Conservation (phyloP, 2,797 vertebrate species). For the Alauda arvensis region DNA sequence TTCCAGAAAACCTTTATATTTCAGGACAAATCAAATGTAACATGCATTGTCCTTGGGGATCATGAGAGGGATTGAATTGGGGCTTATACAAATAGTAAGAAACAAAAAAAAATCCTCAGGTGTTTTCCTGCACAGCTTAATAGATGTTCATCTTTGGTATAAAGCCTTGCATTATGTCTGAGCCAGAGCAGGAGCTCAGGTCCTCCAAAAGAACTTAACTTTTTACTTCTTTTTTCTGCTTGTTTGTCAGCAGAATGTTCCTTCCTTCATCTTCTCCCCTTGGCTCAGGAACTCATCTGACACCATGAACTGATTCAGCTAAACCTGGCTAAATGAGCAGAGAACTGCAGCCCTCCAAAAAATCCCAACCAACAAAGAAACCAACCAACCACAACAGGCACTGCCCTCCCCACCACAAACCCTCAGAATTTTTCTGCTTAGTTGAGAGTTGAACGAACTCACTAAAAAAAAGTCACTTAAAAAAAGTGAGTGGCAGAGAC, state of each 20-base stretch:
- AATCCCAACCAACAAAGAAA: background rate
- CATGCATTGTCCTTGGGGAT: background rate
- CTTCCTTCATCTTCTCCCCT: background rate
- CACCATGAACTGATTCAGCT: background rate
- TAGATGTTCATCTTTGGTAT: background rate
- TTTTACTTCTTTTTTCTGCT: background rate
- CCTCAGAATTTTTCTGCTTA: background rate
- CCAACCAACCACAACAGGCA: background rate
- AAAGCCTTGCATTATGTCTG: background rate
- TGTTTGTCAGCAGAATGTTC: background rate
- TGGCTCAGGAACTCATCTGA: background rate
- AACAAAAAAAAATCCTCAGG: background rate
- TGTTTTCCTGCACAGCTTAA: background rate
- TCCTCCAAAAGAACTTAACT: background rate
- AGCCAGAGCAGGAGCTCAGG: background rate
- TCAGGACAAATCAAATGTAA: background rate
- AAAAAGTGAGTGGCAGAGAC: background rate
- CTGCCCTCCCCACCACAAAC: accelerated
- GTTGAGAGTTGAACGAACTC: background rate
- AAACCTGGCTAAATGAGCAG: background rate
- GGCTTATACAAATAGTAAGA: background rate
- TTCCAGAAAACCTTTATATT: background rate
- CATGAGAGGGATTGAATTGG: background rate
- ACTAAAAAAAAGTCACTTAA: background rate
- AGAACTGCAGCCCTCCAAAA: background rate